phyloP scores from a whole-genome alignment of 2,888 invertebrate species.

The Brassicogethes aeneus region DNA sequence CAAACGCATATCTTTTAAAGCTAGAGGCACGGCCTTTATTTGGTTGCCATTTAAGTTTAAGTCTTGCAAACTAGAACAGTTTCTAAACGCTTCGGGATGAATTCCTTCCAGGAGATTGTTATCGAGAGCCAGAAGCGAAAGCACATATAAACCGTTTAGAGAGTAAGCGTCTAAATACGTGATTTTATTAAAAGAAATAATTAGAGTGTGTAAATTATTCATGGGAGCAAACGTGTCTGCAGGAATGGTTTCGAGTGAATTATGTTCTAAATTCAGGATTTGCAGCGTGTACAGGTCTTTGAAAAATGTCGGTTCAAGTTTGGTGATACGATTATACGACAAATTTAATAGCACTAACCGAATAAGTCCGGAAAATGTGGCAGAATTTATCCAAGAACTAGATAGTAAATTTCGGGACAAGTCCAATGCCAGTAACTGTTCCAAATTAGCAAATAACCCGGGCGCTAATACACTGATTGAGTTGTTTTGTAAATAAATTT shows the following conservation, averaged over 20 bases:
- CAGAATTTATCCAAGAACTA: constrained; percentile 76
- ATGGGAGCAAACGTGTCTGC: constrained; percentile 84
- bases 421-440: constrained; percentile 72
- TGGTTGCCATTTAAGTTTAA: constrained; percentile 83
- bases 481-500: constrained; percentile 86
- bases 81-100: constrained; percentile 81
- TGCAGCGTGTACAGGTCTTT: constrained; percentile 78
- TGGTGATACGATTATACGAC: constrained; percentile 74
- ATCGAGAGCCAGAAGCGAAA: constrained; percentile 76
- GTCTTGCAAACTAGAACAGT: constrained; percentile 85
- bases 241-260: constrained; percentile 72
- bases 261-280: constrained; percentile 77
- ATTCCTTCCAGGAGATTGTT: constrained; percentile 77
- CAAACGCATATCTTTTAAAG: constrained; percentile 75
- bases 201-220: constrained; percentile 85
- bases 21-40: constrained; percentile 69
- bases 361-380: constrained; percentile 80
- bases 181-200: constrained; percentile 78
- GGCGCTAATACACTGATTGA: constrained; percentile 80
- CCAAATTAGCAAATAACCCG: constrained; percentile 76
- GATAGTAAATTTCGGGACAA: constrained; percentile 79
- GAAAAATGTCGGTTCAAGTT: constrained; percentile 75
- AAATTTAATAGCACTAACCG: constrained; percentile 79
- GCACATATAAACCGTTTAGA: constrained; percentile 78
- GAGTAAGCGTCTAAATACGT: constrained; percentile 78